These are phyloP conservation scores for Oxyura jamaicensis DNA, from an alignment of 2,113 vertebrate genomes.

Conservation along the genomic window DNA sequence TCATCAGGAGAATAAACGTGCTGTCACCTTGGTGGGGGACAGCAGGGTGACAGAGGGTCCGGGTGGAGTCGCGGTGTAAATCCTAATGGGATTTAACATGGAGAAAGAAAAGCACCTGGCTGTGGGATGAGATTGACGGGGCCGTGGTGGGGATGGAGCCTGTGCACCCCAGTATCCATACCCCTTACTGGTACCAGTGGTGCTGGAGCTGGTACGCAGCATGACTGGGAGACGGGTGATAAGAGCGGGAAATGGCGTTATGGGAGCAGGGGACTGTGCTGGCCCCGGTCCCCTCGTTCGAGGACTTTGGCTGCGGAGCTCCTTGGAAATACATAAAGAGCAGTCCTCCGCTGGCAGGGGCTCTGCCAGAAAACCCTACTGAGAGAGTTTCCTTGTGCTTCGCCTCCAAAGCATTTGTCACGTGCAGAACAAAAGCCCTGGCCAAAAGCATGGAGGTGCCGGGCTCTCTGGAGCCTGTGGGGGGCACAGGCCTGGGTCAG, in stretches of 20 bases:
- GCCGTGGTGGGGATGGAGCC: background rate
- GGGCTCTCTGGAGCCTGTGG: background rate
- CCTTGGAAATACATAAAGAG: background rate
- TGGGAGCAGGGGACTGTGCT: background rate
- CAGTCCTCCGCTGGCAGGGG: rapidly evolving
- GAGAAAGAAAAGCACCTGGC: background rate
- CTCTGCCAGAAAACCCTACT: background rate
- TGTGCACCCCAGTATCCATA: too few species aligned
- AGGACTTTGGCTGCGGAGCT: background rate
- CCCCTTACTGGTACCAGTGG: too few species aligned
- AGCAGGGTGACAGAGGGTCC: background rate
- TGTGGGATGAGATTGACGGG: background rate
- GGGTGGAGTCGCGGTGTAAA: background rate
- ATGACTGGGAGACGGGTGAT: rapidly evolving
- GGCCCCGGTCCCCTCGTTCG: background rate
- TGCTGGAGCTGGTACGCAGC: background rate
- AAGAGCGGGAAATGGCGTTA: rapidly evolving
- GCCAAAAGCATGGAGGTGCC: background rate
- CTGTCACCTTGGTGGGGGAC: background rate
- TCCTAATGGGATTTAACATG: background rate
- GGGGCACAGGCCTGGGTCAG: background rate
- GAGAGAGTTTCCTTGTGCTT: slow-evolving; percentile 18
- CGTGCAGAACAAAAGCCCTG: background rate
- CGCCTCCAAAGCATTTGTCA: background rate
- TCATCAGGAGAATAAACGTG: background rate